Evolutionary conservation across 1,140 invertebrate genomes (phyloP).

Genomic region (Zaprionus lachaisei): DNA sequence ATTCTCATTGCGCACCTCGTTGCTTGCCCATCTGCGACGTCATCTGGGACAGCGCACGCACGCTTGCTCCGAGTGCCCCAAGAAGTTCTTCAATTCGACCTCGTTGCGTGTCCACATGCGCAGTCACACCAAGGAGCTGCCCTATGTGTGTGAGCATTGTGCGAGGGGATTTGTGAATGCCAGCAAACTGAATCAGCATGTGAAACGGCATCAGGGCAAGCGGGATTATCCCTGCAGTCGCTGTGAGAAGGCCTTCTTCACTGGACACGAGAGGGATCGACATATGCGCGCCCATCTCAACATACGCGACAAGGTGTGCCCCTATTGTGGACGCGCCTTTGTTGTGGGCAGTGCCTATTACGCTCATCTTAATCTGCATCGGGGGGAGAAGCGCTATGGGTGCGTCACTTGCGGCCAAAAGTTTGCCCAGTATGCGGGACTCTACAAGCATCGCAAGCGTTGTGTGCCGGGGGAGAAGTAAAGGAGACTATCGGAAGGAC

Average conservation of each 20-base stretch:
- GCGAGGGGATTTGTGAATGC: slow-evolving; percentile 80
- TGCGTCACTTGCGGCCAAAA: slow-evolving; percentile 85
- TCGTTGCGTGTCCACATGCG: slow-evolving; percentile 65
- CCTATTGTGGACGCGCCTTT: slow-evolving; percentile 88
- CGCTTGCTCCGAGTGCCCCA: slow-evolving; percentile 65
- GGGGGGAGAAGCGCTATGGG: slow-evolving; percentile 85
- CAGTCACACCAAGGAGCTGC: slow-evolving; percentile 76
- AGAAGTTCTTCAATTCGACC: slow-evolving; percentile 73
- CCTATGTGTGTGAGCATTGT: slow-evolving; percentile 75
- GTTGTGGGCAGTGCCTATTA: slow-evolving; percentile 86
- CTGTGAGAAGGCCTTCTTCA: slow-evolving; percentile 88
- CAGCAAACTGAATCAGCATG: slow-evolving; percentile 86
- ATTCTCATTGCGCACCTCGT: slow-evolving; percentile 67
- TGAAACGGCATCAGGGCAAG: slow-evolving; percentile 88
- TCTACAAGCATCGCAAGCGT: slow-evolving; percentile 85
- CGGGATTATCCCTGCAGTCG: slow-evolving; percentile 90
- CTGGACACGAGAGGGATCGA: slow-evolving; percentile 66
- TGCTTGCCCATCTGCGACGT: slow-evolving; percentile 64
- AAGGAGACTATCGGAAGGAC: too few relatives aligned
- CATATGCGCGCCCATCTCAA: slow-evolving; percentile 71
- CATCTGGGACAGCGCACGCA: slow-evolving; percentile 61
- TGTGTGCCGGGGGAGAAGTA: slow-evolving; percentile 13
- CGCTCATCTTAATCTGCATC: slow-evolving; percentile 87
- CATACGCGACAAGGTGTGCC: slow-evolving; percentile 79
- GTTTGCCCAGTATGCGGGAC: slow-evolving; percentile 87